Conservation (phyloP, 2,113 vertebrate genomes). For the Silurus glanis region DNA sequence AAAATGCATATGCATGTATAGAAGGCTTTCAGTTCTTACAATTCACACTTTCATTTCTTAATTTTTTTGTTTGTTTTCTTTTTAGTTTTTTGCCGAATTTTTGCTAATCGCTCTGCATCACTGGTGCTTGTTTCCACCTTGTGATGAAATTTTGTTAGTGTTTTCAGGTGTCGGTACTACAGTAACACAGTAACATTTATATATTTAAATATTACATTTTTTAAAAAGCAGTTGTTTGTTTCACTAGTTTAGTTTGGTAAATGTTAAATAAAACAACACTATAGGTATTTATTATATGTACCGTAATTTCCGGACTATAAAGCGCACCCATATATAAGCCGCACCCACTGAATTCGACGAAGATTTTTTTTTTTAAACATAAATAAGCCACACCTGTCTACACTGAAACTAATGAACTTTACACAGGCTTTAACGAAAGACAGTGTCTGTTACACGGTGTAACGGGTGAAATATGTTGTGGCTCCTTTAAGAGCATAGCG, state of each 20-base stretch:
- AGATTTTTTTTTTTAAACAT: no score
- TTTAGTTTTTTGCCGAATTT: not conserved
- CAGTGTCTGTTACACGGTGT: no score
- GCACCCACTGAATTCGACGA: no score
- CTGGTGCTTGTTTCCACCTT: not conserved
- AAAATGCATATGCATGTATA: conserved; percentile 16
- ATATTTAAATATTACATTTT: not conserved
- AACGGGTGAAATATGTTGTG: no score
- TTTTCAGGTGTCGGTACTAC: not conserved
- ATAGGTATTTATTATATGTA: not conserved
- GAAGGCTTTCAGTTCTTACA: not conserved
- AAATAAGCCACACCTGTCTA: no score
- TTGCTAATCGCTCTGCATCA: not conserved
- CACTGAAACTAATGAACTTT: no score
- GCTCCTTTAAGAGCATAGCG: no score
- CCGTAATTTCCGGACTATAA: no score
- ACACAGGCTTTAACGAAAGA: no score
- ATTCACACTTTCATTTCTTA: not conserved
- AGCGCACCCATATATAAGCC: no score
- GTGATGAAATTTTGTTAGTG: not conserved
- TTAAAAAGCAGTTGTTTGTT: not conserved
- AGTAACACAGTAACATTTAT: not conserved
- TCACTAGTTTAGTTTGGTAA: not conserved
- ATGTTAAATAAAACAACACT: not conserved
- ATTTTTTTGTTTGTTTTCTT: not conserved